A percentile compares a stretch with the other conserved stretches of the same genome.
phyloP scores from a whole-genome alignment of 2,888 invertebrate genomes.

The Ophioninae sp. region DNA sequence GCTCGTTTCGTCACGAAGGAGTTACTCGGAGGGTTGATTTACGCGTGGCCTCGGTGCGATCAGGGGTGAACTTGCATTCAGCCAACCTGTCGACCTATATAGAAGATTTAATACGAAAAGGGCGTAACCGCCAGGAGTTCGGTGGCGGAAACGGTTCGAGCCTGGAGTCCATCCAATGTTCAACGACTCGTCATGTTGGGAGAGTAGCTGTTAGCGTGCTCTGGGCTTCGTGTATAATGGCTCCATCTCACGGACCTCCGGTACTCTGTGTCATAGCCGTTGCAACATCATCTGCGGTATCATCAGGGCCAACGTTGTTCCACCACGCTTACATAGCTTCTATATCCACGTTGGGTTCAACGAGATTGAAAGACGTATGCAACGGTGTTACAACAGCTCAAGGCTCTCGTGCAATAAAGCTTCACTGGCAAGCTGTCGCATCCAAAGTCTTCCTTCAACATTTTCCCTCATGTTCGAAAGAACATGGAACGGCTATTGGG shows the following conservation, averaged over 20 bases:
- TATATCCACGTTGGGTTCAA: conserved; percentile 21
- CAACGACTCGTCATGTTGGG: not conserved
- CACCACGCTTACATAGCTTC: conserved; percentile 25
- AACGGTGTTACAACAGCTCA: conserved; percentile 41
- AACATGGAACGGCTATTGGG: not conserved
- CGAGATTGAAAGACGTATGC: conserved; percentile 46
- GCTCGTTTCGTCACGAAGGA: conserved; percentile 18
- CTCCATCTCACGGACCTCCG: not conserved
- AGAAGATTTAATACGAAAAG: not conserved
- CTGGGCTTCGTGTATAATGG: conserved; percentile 31
- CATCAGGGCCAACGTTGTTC: conserved; percentile 22
- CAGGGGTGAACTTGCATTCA: conserved; percentile 19
- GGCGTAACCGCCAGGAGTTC: conserved; percentile 1
- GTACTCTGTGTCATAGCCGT: conserved; percentile 29
- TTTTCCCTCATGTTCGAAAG: not conserved
- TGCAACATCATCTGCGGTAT: conserved; percentile 32
- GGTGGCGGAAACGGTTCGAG: not conserved
- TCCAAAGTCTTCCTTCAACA: conserved; percentile 30
- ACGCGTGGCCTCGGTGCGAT: conserved; percentile 13
- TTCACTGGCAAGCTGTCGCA: conserved; percentile 21
- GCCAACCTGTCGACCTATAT: not conserved
- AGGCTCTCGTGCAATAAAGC: conserved; percentile 40
- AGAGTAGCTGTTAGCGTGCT: conserved; percentile 38
- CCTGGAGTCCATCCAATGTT: not conserved
- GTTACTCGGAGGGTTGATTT: conserved; percentile 17